These are phyloP conservation scores for Rattus norvegicus DNA, from an alignment of 2,113 vertebrate species.

Conservation along the genomic window GRCr8 NC_086020.1:88117001-88117500, in stretches of 20 bases:
- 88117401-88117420: background rate
- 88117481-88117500: background rate
- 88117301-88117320: background rate
- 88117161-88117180: background rate
- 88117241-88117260: too few relatives aligned
- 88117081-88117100: background rate
- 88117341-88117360: background rate
- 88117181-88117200: background rate
- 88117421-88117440: background rate
- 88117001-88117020: background rate
- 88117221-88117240: background rate
- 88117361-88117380: background rate
- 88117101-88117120: background rate
- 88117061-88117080: background rate
- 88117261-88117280: background rate
- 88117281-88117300: background rate
- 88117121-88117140: background rate
- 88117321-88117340: background rate
- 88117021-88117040: background rate
- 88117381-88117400: background rate
- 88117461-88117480: background rate
- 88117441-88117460: background rate
- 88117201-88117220: background rate
- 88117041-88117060: background rate
- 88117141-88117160: background rate